Base-by-base conservation (phyloP, 2,888 invertebrate genomes). In the Spialia ferax region DNA sequence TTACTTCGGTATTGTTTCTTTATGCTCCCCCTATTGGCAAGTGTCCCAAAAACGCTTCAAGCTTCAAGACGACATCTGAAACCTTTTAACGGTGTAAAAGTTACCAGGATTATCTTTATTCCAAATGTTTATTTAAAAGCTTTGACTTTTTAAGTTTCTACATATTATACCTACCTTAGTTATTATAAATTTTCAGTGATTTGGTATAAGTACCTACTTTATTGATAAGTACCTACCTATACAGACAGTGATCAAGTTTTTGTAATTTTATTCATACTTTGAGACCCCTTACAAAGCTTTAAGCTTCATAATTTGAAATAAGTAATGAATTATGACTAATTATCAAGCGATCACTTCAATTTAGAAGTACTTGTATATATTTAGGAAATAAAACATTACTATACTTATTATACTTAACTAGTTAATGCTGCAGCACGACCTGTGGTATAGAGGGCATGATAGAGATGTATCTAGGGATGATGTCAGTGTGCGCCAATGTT, bases 311-410 rank as follows among this genome's bases (percentile, higher is more conserved):
- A 66, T 66, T 66, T 66, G 60, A 29, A 50, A 32, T 32, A 32
- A 26, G 26, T 26, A 26, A 26, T 26, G 6, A n/a, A n/a, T n/a
- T n/a, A n/a, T n/a, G n/a, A n/a, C n/a, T n/a, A n/a, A 73, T 70
- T 75, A 77, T 75, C 85, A 86, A 86, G 84, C 86, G 88, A 84
- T 87, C 84, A 77, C 77, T 73, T 74, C 74, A 73, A 75, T 81
- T 80, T 88, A 88, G 87, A 82, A 79, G 77, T 86, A 80, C 42
- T 78, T 90, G 89, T 91, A 89, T 80, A 89, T 90, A 88, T 79
- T 68, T 74, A 79, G 70, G 52, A 69, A 71, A 69, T 70, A 71
- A 73, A 71, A 71, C 70, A 75, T 69, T 61, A 63, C 50, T 67
- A 38, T 66, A 63, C 59, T 76, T n/a, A n/a, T n/a, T n/a, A n/a